Percentiles rank a stretch among this genome's conserved stretches.
phyloP scores from a whole-genome alignment of 2,888 invertebrate species.

The Prosopocoilus inquinatus region DNA sequence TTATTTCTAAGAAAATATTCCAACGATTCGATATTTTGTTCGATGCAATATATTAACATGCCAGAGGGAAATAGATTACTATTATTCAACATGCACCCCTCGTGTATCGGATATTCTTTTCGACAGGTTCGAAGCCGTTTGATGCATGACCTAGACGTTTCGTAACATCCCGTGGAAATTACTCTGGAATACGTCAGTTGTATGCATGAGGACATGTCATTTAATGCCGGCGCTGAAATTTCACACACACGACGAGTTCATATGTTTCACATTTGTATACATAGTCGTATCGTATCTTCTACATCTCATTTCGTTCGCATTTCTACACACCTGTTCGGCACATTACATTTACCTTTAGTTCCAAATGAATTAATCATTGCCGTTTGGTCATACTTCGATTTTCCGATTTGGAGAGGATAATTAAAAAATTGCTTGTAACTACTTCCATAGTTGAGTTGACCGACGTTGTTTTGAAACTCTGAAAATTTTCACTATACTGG shows the following conservation, averaged over 20 bases:
- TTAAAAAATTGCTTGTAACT: too few relatives aligned
- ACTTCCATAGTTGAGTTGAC: too few relatives aligned
- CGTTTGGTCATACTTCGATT: not conserved
- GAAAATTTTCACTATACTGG: too few relatives aligned
- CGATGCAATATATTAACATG: not conserved
- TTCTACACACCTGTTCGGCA: not conserved
- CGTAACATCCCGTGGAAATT: slow-evolving; percentile 25
- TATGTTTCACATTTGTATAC: not conserved
- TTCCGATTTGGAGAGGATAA: too few relatives aligned
- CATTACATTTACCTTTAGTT: not conserved
- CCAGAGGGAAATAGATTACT: not conserved
- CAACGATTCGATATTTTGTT: not conserved
- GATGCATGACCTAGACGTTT: slow-evolving; percentile 28
- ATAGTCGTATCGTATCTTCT: not conserved
- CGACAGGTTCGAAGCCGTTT: slow-evolving; percentile 30
- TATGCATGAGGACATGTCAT: slow-evolving; percentile 10
- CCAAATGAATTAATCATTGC: not conserved
- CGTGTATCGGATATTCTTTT: slow-evolving; percentile 17
- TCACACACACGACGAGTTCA: not conserved
- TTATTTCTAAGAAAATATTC: too few relatives aligned
- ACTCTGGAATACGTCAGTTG: slow-evolving; percentile 20
- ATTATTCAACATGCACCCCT: slow-evolving; percentile 1
- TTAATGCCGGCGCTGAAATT: slow-evolving; percentile 7
- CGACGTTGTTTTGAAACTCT: too few relatives aligned
- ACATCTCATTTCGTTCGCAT: too few relatives aligned